Evolutionary conservation across 2,797 vertebrate genomes (phyloP).

Genomic region (Pipistrellus pipistrellus): DNA sequence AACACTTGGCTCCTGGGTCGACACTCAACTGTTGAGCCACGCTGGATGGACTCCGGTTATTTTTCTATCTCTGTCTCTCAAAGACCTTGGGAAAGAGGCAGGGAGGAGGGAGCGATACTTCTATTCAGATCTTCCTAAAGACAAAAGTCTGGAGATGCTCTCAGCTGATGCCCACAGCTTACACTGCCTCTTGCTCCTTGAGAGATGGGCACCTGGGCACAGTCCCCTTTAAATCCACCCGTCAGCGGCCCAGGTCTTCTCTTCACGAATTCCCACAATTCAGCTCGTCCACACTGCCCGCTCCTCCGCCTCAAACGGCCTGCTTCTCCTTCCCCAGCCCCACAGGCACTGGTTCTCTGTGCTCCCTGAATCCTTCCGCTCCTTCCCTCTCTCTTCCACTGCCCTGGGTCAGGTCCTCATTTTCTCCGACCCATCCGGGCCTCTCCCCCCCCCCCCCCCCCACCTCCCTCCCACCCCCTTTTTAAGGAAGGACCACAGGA

Average conservation of each 20-base stretch:
- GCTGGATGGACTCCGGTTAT: neutral
- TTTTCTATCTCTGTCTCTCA: neutral
- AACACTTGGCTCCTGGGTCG: too few species aligned
- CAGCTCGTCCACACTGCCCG: neutral
- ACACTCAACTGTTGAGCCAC: too few species aligned
- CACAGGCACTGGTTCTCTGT: rapidly evolving
- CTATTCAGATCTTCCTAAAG: neutral
- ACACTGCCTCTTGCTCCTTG: neutral
- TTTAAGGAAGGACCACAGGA: neutral
- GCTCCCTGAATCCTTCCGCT: neutral
- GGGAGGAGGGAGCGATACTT: neutral
- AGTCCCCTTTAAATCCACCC: too few species aligned
- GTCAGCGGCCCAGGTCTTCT: neutral
- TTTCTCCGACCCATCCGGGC: neutral
- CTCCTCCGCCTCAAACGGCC: neutral
- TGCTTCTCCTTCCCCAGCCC: neutral
- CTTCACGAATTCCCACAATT: neutral
- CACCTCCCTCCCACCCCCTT: neutral
- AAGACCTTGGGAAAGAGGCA: neutral
- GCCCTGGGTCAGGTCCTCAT: neutral
- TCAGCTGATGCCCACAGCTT: neutral
- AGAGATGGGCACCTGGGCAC: neutral
- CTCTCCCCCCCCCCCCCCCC: neutral
- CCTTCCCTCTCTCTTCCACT: neutral
- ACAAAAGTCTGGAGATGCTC: neutral